Evolutionary conservation across 2,888 invertebrate species (phyloP), one percentile per base, ranked within the genome.

Genomic region (Himalopsyche japonica): DNA sequence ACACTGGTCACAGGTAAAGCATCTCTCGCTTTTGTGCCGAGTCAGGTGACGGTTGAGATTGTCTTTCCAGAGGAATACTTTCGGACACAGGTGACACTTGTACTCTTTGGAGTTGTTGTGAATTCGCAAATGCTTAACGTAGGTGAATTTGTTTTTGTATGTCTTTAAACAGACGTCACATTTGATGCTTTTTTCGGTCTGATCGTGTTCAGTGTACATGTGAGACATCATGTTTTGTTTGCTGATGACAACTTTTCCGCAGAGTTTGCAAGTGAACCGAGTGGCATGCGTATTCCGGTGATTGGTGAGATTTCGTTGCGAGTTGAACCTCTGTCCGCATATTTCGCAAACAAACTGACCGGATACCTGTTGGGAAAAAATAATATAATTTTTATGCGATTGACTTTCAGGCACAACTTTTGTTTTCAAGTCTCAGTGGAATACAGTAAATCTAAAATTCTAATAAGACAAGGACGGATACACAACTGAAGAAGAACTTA

Each of bases 231-330:
- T 85, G 49, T 83, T 86, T 43, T 86, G 86, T 43, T 84, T 84
- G 78, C 85, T 85, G 43, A 85, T 84, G 15, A 86, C 37, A 0
- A 90, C 88, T 86, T 92, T 92, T 0, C 91, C 92, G 70, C 92
- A 92, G 0, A 92, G 57, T 7, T 90, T 89, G 48, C 92, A 92
- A 0, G 91, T 91, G 80, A 89, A 91, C 1, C 90, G 83, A 0
- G 89, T 89, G 0, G 90, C 81, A 0, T 86, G 86, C 1, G 85
- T 86, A 18, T 86, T 81, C 1, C 79, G 70, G 70, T 86, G 86
- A 48, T 85, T 85, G 27, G 49, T 76, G 15, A 85, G 79, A 70
- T 86, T 85, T 6, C 86, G 83, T 30, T 77, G 48, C 6, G 83
- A 82, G 79, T 79, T 86, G 79, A 86, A 86, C 6, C 81, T 81